Evolutionary conservation across 2,888 invertebrate genomes (phyloP), one percentile per base, ranked within the genome.

Genomic region (Helicoverpa assulta): DNA sequence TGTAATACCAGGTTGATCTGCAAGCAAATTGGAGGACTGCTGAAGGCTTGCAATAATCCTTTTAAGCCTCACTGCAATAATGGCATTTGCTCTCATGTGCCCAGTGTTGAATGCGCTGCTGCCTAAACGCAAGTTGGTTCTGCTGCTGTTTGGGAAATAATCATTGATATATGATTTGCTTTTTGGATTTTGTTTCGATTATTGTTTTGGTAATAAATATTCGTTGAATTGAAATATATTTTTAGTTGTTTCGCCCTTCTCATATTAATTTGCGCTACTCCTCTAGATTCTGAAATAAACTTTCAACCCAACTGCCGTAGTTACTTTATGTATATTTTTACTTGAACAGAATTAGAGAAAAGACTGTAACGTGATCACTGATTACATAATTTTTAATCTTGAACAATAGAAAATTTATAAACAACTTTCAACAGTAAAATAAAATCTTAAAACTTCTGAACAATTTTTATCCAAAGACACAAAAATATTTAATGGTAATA

Each of bases 1-100:
- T 93, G 92, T 80, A 85, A 75, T 50, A 92, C 91, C 2, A 86
- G 87, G 2, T 37, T 91, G 33, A 88, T 92, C 19, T 93, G 94
- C 78, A 91, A 91, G 57, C 87, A 86, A 2, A 47, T 89, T 7
- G 91, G 91, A 6, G 93, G 92, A 0, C 51, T 92, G 7, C 67
- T 93, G 19, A 85, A 82, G 26, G 8, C 70, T 2, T 94, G 94
- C 76, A 54, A 67, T 0, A 82, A 85, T 58, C 85, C 88, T 0
- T 62, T 53, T 43, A 88, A 67, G 64, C 92, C 93, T 6, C 81
- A 91, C 68, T 94, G 94, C 73, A 90, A 89, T 33, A 86, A 87
- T 63, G 93, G 94, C 2, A 70, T 89, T 5, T 93, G 94, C 73
- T 89, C 92, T 0, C 57, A 86, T 3, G 60, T 83, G 0, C 91